Evolutionary conservation across 92 coral and sea anemone species (phyloP), one percentile per base, ranked within the genome.

Genomic region (Umimayanthus kanabou): DNA sequence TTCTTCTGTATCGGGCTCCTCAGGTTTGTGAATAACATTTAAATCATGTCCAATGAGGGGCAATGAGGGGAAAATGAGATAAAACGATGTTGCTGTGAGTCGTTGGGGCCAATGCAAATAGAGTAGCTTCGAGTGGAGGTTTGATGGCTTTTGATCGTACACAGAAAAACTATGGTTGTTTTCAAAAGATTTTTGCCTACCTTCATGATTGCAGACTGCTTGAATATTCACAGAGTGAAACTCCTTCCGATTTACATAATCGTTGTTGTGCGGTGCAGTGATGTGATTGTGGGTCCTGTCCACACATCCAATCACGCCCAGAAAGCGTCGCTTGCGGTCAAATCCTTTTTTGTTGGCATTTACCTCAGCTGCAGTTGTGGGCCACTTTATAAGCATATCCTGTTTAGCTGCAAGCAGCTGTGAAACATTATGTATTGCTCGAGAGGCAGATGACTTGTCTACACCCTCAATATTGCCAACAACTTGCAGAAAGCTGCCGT

Each of bases 391-490:
- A 22, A 88, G 84, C 37, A 49, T 20, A 2, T 30, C 40, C 58
- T 79, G 85, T 22, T 66, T 80, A 8, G 75, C 75, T 70, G 75
- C 75, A 30, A 72, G 39, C 42, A 72, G 3, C 0, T 72, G 39
- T 72, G 76, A 72, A 30, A 71, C 76, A 26, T 37, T 23, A 0
- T 26, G 76, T 11, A 25, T 37, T 11, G 39, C 39, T 39, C 10
- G 76, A 30, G 18, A 72, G 6, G 39, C 76, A 11, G 3, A 26
- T 28, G 45, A 72, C 33, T 72, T 72, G 39, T 25, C 76, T 7
- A 83, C 76, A 42, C 87, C 77, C 66, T 88, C 80, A 0, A 88
- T 88, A 30, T 92, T 88, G 15, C 93, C 89, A 30, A 92, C 87
- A 0, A 88, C 89, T 25, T 90, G 85, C 22, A 87, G 29, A 76